phyloP scores from a whole-genome alignment of 2,888 invertebrate genomes.

The Nesidiocoris tenuis region DNA sequence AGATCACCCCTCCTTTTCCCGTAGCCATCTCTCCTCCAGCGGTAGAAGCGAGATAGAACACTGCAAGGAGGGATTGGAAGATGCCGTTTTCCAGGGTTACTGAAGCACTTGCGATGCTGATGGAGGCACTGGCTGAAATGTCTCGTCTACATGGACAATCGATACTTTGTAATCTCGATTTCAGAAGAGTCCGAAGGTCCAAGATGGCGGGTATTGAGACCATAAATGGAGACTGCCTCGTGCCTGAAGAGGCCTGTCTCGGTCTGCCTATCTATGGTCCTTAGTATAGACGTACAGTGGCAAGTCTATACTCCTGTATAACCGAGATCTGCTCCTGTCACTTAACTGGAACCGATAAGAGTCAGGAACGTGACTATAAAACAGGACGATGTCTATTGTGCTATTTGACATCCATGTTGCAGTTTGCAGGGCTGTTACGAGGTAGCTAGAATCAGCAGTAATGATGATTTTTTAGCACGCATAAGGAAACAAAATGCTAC shows the following conservation, averaged over 20 bases:
- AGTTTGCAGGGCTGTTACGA: too few species aligned
- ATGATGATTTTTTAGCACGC: too few species aligned
- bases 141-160: constrained; percentile 28
- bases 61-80: not conserved
- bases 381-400: not conserved
- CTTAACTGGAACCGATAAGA: not conserved
- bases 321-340: not conserved
- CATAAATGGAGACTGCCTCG: not conserved
- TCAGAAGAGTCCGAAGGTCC: not conserved
- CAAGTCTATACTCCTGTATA: too few species aligned
- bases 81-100: not conserved
- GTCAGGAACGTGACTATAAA: not conserved
- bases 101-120: not conserved
- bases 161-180: constrained; percentile 37
- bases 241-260: too few species aligned
- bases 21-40: constrained; percentile 16
- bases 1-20: constrained; percentile 3
- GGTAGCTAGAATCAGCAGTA: too few species aligned
- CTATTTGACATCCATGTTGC: too few species aligned
- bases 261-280: not conserved
- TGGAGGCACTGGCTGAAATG: not conserved
- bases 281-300: not conserved
- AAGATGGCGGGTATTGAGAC: not conserved
- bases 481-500: too few species aligned
- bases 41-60: constrained; percentile 2